phyloP scores from a whole-genome alignment of 2,797 vertebrate species.

The Syngnathus acus region DNA sequence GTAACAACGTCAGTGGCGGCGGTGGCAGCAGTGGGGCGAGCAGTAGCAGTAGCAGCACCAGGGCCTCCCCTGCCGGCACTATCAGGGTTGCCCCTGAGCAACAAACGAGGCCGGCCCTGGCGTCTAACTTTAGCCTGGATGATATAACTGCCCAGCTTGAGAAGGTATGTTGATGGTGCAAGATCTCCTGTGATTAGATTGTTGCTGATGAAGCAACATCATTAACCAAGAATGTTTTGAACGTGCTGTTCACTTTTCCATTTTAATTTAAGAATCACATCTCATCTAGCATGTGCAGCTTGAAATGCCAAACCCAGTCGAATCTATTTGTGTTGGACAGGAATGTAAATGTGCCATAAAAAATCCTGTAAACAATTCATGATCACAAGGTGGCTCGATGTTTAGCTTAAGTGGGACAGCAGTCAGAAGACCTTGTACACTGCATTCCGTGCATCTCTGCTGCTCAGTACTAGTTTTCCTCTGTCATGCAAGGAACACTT shows the following conservation, averaged over 20 bases:
- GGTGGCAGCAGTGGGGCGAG: slow-evolving; percentile 60
- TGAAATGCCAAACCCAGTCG: not conserved
- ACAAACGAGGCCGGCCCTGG: slow-evolving; percentile 70
- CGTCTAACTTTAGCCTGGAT: slow-evolving; percentile 88
- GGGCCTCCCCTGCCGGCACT: slow-evolving; percentile 78
- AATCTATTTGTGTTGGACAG: not conserved
- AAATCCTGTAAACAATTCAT: too few relatives aligned
- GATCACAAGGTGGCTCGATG: too few relatives aligned
- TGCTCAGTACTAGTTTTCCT: too few relatives aligned
- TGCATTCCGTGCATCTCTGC: too few relatives aligned
- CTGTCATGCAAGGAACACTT: too few relatives aligned
- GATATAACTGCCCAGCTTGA: slow-evolving; percentile 96
- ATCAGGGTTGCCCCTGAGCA: slow-evolving; percentile 59
- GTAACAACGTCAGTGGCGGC: slow-evolving; percentile 8
- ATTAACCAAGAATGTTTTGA: not conserved
- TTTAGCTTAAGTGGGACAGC: too few relatives aligned
- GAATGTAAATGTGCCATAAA: too few relatives aligned
- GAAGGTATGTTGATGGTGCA: slow-evolving; percentile 64
- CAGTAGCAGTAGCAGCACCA: slow-evolving; percentile 80
- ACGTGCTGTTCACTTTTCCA: not conserved
- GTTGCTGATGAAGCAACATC: not conserved
- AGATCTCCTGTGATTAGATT: too few relatives aligned
- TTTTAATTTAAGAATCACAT: not conserved
- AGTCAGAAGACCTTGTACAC: too few relatives aligned
- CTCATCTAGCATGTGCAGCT: not conserved